phyloP scores from a whole-genome alignment of 1,140 invertebrate genomes.

The Monochamus saltuarius region DNA sequence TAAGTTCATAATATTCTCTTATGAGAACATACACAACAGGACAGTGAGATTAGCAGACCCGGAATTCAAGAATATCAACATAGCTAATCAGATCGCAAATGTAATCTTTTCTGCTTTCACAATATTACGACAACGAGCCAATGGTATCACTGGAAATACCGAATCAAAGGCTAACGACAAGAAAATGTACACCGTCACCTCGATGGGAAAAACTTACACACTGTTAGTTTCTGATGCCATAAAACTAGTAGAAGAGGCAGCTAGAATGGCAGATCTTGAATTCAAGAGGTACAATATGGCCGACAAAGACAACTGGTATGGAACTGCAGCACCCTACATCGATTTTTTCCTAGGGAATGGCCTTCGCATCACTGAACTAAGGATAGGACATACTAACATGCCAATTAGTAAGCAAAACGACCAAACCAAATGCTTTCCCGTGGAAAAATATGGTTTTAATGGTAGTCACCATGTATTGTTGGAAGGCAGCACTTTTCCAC shows the following conservation, averaged over 20 bases:
- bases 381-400: conserved; percentile 13
- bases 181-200: neutral
- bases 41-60: neutral
- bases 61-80: neutral
- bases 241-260: neutral
- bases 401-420: conserved; percentile 5
- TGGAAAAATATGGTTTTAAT: conserved; percentile 18
- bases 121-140: neutral
- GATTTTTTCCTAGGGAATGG: conserved; percentile 17
- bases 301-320: conserved; percentile 13
- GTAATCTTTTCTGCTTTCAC: neutral
- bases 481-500: conserved; percentile 21
- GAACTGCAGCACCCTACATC: conserved; percentile 19
- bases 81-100: neutral
- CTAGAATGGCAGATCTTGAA: neutral
- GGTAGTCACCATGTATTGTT: conserved; percentile 20
- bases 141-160: neutral
- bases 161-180: neutral
- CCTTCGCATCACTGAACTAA: conserved; percentile 13
- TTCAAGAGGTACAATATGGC: neutral
- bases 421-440: neutral
- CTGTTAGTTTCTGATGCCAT: neutral
- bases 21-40: neutral
- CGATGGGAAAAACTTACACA: neutral
- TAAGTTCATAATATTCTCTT: neutral